Evolutionary conservation across 2,888 invertebrate species (phyloP), one percentile per base, ranked within the genome.

Genomic region (Dynastes tityus): DNA sequence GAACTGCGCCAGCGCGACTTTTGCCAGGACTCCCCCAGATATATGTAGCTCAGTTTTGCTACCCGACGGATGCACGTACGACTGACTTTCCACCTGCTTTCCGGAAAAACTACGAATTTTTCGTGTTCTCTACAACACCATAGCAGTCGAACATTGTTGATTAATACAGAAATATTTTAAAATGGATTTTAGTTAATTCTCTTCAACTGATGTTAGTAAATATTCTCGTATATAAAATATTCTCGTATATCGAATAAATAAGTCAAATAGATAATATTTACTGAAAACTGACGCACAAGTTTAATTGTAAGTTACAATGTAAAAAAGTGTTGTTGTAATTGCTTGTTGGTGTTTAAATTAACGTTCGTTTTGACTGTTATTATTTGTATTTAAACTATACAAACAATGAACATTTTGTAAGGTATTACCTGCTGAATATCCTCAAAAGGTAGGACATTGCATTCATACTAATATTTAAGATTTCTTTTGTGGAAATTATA

Each of bases 1-100:
- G 37, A 65, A 81, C 70, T 85, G 85, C 85, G 85, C 85, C 68
- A 80, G 85, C 85, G 85, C 85, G 81, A 83, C 82, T 84, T 82
- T 81, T 83, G 83, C 85, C 84, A 83, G 85, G 84, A 81, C 83
- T 84, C 83, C 73, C 85, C 85, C 83, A 84, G 85, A 84, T 83
- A 83, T 83, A 83, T 85, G 84, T 83, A 85, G 85, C 85, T 84
- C 85, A 85, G 85, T 85, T 84, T 63, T 83, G 83, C 83, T 81
- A 83, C 82, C 32, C 82, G 84, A 82, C 83, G 83, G 81, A 85
- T 80, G 81, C 77, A 75, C 79, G 80, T 77, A 79, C 75, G 79
- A 81, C 80, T 76, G 78, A 78, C 58, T 82, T 82, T 82, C 79
- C 82, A 71, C 49, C 58, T 40, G 55, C 70, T 80, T 53, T 45